A percentile compares a stretch with the other conserved stretches of the same genome.
Evolutionary conservation across 2,797 vertebrate species (phyloP).

Genomic region (Balearica regulorum): DNA sequence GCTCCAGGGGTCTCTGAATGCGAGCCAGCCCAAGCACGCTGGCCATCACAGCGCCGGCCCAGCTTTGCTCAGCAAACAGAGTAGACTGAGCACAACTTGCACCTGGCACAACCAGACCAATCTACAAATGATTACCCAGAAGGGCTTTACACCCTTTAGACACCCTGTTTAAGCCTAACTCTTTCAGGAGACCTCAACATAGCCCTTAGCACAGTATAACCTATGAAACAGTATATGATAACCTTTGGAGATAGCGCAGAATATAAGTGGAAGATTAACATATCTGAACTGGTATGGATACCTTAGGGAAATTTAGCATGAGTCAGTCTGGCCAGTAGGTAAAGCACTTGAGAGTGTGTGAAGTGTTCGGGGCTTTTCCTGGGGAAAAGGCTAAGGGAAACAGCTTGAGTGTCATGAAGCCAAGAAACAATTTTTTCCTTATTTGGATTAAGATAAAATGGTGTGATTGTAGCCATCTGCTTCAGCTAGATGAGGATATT

Average conservation of each 20-base stretch:
- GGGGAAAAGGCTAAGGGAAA: conserved; percentile 27
- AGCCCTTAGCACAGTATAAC: background rate
- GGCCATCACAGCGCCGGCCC: background rate
- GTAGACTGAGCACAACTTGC: background rate
- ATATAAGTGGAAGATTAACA: background rate
- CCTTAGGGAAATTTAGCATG: background rate
- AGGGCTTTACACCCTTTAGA: background rate
- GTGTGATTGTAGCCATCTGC: conserved; percentile 56
- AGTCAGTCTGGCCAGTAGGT: background rate
- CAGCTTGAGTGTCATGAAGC: conserved; percentile 31
- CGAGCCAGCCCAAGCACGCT: background rate
- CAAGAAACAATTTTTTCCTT: conserved; percentile 14
- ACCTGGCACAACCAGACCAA: background rate
- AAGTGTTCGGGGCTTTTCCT: conserved; percentile 8
- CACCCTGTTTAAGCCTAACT: background rate
- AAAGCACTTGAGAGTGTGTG: background rate
- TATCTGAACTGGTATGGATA: background rate
- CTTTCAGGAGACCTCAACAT: background rate
- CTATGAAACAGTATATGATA: background rate
- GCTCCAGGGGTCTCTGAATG: background rate
- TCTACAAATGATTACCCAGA: background rate
- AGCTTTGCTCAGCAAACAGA: background rate
- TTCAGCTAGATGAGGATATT: conserved; percentile 41
- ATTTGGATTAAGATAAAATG: conserved; percentile 46
- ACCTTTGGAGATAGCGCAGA: fast-evolving